These are phyloP conservation scores for Tichodroma muraria DNA, from an alignment of 2,113 vertebrate species.

Conservation along the genomic window DNA sequence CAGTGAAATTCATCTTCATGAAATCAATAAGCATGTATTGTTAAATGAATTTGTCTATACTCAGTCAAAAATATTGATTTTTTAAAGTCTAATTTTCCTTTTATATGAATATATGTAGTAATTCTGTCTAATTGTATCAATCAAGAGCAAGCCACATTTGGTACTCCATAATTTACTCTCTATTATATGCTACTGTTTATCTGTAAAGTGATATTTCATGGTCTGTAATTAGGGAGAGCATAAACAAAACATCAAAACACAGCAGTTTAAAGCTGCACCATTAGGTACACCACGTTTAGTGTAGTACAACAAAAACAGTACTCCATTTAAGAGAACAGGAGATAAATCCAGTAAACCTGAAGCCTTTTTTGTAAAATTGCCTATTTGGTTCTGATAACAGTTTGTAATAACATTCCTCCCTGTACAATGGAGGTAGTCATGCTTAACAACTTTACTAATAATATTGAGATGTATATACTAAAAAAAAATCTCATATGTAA, in stretches of 20 bases:
- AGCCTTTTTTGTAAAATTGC: background rate
- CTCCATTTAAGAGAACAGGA: background rate
- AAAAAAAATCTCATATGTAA: background rate
- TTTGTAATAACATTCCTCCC: background rate
- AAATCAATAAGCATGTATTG: background rate
- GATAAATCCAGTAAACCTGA: background rate
- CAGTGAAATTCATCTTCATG: background rate
- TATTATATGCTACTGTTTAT: background rate
- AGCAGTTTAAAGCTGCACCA: background rate
- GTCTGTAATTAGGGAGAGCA: background rate
- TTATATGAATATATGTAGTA: background rate
- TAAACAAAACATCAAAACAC: background rate
- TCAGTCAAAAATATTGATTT: background rate
- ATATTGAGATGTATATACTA: background rate
- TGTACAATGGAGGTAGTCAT: background rate
- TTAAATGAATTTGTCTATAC: background rate
- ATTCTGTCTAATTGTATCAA: background rate
- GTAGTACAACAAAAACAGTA: background rate
- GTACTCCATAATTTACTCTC: background rate
- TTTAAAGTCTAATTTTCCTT: background rate
- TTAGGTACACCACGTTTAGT: background rate
- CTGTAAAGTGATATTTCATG: background rate
- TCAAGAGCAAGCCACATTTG: background rate
- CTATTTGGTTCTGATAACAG: background rate
- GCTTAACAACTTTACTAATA: background rate